Percentiles rank a stretch among this genome's conserved stretches.
phyloP scores from a whole-genome alignment of 2,888 invertebrate genomes.

The Hyppa rectilinea region DNA sequence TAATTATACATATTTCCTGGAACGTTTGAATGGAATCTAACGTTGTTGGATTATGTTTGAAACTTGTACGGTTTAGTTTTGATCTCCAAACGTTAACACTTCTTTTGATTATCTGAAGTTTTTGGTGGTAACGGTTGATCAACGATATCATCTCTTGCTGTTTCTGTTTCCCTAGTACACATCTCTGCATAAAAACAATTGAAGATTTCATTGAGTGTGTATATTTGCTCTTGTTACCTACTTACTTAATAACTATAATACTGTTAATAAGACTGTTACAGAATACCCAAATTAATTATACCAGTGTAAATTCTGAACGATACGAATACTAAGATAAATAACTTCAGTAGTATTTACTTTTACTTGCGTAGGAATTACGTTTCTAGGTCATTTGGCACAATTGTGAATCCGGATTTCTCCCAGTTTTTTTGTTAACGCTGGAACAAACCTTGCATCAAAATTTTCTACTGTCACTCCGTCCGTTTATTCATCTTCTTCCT shows the following conservation, averaged over 20 bases:
- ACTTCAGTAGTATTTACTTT: slow-evolving; percentile 42
- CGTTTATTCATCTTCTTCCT: too few relatives aligned
- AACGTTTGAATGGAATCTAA: slow-evolving; percentile 64
- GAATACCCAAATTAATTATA: slow-evolving; percentile 27
- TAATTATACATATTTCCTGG: slow-evolving; percentile 66
- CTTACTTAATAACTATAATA: not conserved
- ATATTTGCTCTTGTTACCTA: not conserved
- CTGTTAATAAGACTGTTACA: not conserved
- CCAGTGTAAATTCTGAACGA: slow-evolving; percentile 15
- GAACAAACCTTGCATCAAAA: too few relatives aligned
- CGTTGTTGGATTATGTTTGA: slow-evolving; percentile 44
- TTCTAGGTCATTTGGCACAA: slow-evolving; percentile 58
- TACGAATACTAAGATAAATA: slow-evolving; percentile 38
- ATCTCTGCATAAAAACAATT: not conserved
- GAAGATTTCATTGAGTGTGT: too few relatives aligned
- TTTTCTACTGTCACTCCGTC: too few relatives aligned
- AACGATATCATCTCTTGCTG: not conserved
- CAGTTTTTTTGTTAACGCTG: too few relatives aligned
- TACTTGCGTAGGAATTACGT: slow-evolving; percentile 13
- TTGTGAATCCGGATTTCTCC: slow-evolving; percentile 38
- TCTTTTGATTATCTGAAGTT: slow-evolving; percentile 32
- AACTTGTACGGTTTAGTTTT: slow-evolving; percentile 49
- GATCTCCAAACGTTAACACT: slow-evolving; percentile 52
- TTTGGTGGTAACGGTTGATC: slow-evolving; percentile 13
- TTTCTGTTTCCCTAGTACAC: not conserved